These are phyloP conservation scores for Podarcis raffonei DNA, from an alignment of 2,113 vertebrate genomes.

Conservation along the genomic window DNA sequence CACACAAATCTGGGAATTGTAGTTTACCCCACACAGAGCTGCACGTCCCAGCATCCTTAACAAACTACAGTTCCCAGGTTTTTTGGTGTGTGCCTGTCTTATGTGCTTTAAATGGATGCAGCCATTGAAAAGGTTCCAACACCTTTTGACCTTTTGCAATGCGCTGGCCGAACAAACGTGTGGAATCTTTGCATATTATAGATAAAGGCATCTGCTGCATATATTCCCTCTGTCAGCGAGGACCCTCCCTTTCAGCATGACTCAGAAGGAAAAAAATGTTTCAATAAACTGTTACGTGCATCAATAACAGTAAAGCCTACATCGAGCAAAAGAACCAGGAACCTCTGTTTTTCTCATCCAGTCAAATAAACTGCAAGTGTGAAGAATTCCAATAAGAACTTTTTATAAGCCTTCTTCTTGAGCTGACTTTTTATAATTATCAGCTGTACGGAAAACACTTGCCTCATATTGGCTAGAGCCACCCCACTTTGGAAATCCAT, in stretches of 20 bases:
- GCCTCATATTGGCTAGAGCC: not conserved
- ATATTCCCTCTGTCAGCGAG: not conserved
- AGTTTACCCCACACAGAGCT: too few relatives aligned
- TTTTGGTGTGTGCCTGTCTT: too few relatives aligned
- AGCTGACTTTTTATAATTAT: not conserved
- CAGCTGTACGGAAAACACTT: not conserved
- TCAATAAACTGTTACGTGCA: not conserved
- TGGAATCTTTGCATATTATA: not conserved
- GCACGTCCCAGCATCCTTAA: too few relatives aligned
- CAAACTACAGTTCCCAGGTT: too few relatives aligned
- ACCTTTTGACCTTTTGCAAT: not conserved
- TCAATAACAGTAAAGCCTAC: not conserved
- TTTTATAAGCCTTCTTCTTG: slow-evolving; percentile 3
- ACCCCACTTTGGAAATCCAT: not conserved
- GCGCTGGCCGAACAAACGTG: fast-evolving
- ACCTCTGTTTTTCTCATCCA: slow-evolving; percentile 9
- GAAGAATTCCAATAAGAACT: not conserved
- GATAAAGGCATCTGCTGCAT: not conserved
- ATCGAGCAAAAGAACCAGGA: slow-evolving; percentile 1
- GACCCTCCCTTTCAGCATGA: not conserved
- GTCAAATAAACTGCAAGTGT: not conserved
- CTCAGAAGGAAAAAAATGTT: not conserved
- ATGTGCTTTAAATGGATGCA: too few relatives aligned
- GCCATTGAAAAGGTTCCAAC: not conserved
- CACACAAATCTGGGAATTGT: too few relatives aligned